Base-by-base conservation (phyloP, 1,140 invertebrate species). In the Drusus annulatus region DNA sequence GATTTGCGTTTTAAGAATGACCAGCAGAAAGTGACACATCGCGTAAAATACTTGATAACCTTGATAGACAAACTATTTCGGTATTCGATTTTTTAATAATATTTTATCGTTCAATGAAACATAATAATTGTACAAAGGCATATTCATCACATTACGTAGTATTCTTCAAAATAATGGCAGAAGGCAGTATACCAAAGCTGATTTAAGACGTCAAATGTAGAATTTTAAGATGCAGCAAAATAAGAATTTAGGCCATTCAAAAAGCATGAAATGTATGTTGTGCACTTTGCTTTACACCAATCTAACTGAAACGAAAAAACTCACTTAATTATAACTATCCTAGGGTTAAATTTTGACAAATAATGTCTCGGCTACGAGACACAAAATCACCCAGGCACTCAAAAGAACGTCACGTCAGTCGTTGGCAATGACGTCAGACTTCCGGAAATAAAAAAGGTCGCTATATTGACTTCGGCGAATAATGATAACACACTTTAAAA, bases 371-470 rank as follows among this genome's bases (percentile, higher is more conserved):
- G 17, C n/a, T 52, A 73, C 63, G 45, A 56, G 78, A 79, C 78
- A 79, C 50, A 73, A 79, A 79, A 73, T 79, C 68, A 73, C 78
- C 78, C 78, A 73, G 78, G 78, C 78, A 79, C 78, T 79, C 78
- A 50, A 73, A 79, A 74, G 78, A 79, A 79, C 78, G 78, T 79
- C 78, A 79, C 78, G 68, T 78, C 65, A 78, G 54, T 78, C 78
- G 78, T 79, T 79, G 78, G 78, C 78, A 79, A 28, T 79, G 78
- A 79, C 68, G 78, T 79, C 78, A 79, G 51, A 79, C 69, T 79
- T 79, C 78, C 78, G 78, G 68, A 63, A 50, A 56, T 56, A 23
- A 45, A 45, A 4, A 76, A 60, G 36, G 74, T 76, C 21, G 36
- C 74, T 60, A 62, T 17, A 21, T 50, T 76, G 74, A 76, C 74